A percentile compares a stretch with the other conserved stretches of the same genome.
These are phyloP conservation scores for Myocastor coypus DNA, from an alignment of 2,113 vertebrate species.

Conservation along the genomic window DNA sequence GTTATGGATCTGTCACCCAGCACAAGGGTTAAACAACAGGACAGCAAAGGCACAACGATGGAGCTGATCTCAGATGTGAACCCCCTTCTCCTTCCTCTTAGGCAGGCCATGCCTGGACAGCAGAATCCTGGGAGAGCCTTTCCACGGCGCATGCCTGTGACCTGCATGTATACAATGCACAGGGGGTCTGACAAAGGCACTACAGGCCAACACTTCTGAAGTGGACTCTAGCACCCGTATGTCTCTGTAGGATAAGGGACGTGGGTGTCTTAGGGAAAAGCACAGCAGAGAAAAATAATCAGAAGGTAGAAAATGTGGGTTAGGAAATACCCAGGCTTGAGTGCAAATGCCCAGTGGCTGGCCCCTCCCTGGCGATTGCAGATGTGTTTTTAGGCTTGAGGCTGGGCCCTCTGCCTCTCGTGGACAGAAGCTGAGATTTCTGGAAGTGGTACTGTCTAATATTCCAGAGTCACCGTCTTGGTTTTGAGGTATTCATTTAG, in stretches of 20 bases:
- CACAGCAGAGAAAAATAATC: slow-evolving; percentile 1
- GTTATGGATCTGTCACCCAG: neutral
- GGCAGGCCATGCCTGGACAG: neutral
- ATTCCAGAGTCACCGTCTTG: slow-evolving; percentile 97
- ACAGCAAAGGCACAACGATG: slow-evolving; percentile 34
- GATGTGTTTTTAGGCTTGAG: neutral
- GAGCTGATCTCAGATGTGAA: neutral
- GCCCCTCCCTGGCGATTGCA: neutral
- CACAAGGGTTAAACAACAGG: neutral
- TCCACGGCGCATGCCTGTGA: slow-evolving; percentile 68
- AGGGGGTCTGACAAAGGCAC: slow-evolving; percentile 82
- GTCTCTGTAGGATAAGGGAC: neutral
- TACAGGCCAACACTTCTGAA: slow-evolving; percentile 74
- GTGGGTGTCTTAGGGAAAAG: slow-evolving; percentile 33
- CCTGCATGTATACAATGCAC: slow-evolving; percentile 74
- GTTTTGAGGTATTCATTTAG: slow-evolving; percentile 97
- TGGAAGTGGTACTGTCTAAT: slow-evolving; percentile 83
- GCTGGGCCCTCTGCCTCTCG: neutral
- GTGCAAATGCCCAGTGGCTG: neutral
- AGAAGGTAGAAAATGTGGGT: slow-evolving; percentile 8
- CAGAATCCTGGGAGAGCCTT: slow-evolving; percentile 80
- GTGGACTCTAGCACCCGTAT: slow-evolving; percentile 54
- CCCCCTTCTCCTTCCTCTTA: neutral
- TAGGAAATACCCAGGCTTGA: slow-evolving; percentile 44
- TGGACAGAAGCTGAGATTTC: neutral